Conservation (phyloP, 2,797 vertebrate genomes). For the Euphonia xanthogaster region DNA sequence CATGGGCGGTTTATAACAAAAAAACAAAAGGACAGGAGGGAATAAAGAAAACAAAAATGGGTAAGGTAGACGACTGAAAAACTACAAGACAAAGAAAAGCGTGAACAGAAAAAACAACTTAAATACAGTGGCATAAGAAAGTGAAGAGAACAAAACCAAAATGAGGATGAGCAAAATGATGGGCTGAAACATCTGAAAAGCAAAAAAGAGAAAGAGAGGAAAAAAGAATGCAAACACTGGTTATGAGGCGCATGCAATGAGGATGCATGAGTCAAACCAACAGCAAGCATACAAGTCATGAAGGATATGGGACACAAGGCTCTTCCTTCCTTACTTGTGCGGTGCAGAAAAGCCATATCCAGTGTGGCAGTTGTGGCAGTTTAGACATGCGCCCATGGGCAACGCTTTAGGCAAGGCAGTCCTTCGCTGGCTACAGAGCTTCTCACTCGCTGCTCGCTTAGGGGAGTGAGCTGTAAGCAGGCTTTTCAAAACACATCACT, state of each 20-base stretch:
- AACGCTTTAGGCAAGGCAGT: constrained; percentile 68
- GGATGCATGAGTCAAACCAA: constrained; percentile 90
- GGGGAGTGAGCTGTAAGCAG: constrained; percentile 65
- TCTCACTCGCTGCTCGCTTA: constrained; percentile 60
- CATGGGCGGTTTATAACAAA: constrained; percentile 76
- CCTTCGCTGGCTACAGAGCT: constrained; percentile 65
- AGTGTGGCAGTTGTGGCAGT: constrained; percentile 65
- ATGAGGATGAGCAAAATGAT: constrained; percentile 90
- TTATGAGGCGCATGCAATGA: constrained; percentile 97
- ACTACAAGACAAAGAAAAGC: constrained; percentile 92
- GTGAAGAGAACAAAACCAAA: constrained; percentile 89
- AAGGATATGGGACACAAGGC: constrained; percentile 72
- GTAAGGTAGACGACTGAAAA: constrained; percentile 78
- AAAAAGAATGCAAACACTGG: constrained; percentile 90
- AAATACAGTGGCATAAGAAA: constrained; percentile 89
- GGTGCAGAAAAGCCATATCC: constrained; percentile 77
- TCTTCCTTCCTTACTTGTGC: constrained; percentile 76
- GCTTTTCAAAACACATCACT: constrained; percentile 70
- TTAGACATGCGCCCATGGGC: constrained; percentile 71
- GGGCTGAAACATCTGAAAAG: constrained; percentile 92
- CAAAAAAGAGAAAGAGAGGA: constrained; percentile 83
- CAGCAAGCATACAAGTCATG: constrained; percentile 79
- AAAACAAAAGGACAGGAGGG: constrained; percentile 70
- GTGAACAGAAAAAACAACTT: constrained; percentile 91
- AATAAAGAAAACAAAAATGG: constrained; percentile 79